Conservation (phyloP, 1,140 invertebrate species). For the Daktulosphaira vitifoliae region DNA sequence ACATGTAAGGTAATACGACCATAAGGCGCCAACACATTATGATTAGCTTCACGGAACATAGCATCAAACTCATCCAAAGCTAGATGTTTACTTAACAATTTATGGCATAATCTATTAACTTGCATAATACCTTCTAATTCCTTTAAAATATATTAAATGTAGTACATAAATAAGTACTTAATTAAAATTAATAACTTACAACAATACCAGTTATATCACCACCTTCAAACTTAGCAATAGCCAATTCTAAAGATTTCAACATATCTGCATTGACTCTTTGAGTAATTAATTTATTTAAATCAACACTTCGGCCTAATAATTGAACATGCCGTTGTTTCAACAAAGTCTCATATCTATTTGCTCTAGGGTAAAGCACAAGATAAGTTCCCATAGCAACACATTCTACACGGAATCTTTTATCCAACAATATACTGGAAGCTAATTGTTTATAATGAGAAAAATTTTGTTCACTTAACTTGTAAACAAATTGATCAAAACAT, state of each 20-base stretch:
- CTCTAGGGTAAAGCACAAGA: constrained; percentile 66
- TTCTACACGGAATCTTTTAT: constrained; percentile 93
- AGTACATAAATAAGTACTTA: too few species aligned
- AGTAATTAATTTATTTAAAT: constrained; percentile 91
- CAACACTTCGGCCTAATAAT: constrained; percentile 89
- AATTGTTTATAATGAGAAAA: constrained; percentile 98
- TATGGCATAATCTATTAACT: constrained; percentile 89
- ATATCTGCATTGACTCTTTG: constrained; percentile 94
- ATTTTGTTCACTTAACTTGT: constrained; percentile 95
- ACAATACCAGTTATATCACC: constrained; percentile 96
- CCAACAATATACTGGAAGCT: constrained; percentile 89
- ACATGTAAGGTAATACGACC: constrained; percentile 94
- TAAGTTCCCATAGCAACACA: constrained; percentile 75
- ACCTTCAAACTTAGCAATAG: constrained; percentile 92
- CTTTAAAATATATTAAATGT: constrained; percentile 52
- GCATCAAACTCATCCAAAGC: constrained; percentile 92
- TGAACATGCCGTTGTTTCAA: constrained; percentile 95
- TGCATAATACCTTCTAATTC: constrained; percentile 88
- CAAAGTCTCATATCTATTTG: constrained; percentile 91
- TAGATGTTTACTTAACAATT: constrained; percentile 83
- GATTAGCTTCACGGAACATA: constrained; percentile 94
- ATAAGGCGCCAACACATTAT: constrained; percentile 94
- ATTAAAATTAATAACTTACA: too few species aligned
- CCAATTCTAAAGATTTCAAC: constrained; percentile 89
- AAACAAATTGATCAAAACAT: constrained; percentile 99